phyloP scores from a whole-genome alignment of 2,113 vertebrate species.

The Festucalex cinctus region DNA sequence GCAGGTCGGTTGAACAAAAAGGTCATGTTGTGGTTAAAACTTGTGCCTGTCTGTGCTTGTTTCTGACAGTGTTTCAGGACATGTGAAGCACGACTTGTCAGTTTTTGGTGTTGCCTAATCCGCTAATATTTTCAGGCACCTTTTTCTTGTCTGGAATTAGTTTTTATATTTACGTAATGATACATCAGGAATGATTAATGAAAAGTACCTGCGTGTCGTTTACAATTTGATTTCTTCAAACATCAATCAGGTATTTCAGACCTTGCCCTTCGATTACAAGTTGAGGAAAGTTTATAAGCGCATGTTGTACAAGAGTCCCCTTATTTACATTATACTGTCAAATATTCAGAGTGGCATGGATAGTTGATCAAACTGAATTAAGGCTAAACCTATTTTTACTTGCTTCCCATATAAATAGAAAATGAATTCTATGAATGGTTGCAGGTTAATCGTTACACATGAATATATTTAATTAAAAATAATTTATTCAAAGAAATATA shows the following conservation, averaged over 20 bases:
- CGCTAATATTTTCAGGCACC: constrained; percentile 57
- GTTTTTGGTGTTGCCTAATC: constrained; percentile 60
- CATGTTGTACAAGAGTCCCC: constrained; percentile 55
- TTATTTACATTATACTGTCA: constrained; percentile 43
- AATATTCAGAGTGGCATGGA: constrained; percentile 53
- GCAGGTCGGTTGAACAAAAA: constrained; percentile 42
- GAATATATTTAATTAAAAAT: not conserved
- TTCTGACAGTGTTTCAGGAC: constrained; percentile 65
- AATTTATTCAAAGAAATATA: not conserved
- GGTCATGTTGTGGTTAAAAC: constrained; percentile 67
- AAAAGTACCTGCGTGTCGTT: constrained; percentile 31
- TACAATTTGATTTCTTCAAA: constrained; percentile 28
- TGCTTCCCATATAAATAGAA: constrained; percentile 39
- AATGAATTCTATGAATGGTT: not conserved
- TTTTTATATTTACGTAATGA: constrained; percentile 50
- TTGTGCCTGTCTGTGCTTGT: constrained; percentile 75
- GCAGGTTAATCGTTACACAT: not conserved
- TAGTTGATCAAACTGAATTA: constrained; percentile 31
- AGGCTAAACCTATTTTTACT: constrained; percentile 15
- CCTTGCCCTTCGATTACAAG: constrained; percentile 24
- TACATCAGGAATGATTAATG: constrained; percentile 27
- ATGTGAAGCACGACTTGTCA: constrained; percentile 56
- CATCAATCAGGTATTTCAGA: constrained; percentile 43
- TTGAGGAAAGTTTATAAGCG: constrained; percentile 51
- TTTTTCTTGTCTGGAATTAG: constrained; percentile 55